Evolutionary conservation across 2,797 vertebrate species (phyloP).

Genomic region (Malurus leucopterus): DNA sequence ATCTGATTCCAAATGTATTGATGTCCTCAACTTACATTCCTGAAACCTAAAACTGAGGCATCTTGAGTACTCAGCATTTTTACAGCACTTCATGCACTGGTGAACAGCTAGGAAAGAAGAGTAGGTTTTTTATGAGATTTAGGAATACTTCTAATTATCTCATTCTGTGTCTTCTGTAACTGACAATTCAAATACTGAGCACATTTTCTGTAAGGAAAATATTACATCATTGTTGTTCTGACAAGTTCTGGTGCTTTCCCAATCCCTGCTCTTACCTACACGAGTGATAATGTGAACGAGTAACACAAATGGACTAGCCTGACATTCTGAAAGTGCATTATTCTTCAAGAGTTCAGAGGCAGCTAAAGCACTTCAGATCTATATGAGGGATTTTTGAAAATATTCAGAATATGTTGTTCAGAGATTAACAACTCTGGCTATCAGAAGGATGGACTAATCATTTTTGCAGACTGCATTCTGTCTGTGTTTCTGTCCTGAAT

Average conservation of each 20-base stretch:
- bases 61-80: conserved; percentile 8
- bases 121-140: not conserved
- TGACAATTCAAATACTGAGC: not conserved
- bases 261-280: not conserved
- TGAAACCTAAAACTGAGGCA: not conserved
- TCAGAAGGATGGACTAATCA: not conserved
- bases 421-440: not conserved
- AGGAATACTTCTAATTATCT: not conserved
- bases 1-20: not conserved
- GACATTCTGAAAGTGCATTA: not conserved
- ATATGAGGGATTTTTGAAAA: not conserved
- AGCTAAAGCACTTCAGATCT: not conserved
- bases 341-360: not conserved
- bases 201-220: not conserved
- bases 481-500: not conserved
- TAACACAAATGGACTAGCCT: not conserved
- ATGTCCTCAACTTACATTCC: not conserved
- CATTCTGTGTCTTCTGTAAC: not conserved
- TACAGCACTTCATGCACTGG: not conserved
- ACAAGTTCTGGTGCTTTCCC: not conserved
- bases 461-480: not conserved
- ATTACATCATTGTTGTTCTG: not conserved
- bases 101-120: not conserved
- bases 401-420: not conserved
- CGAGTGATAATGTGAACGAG: not conserved